These are phyloP conservation scores for Lasioglossum zephyrum DNA, from an alignment of 2,888 invertebrate genomes.

Conservation along the genomic window DNA sequence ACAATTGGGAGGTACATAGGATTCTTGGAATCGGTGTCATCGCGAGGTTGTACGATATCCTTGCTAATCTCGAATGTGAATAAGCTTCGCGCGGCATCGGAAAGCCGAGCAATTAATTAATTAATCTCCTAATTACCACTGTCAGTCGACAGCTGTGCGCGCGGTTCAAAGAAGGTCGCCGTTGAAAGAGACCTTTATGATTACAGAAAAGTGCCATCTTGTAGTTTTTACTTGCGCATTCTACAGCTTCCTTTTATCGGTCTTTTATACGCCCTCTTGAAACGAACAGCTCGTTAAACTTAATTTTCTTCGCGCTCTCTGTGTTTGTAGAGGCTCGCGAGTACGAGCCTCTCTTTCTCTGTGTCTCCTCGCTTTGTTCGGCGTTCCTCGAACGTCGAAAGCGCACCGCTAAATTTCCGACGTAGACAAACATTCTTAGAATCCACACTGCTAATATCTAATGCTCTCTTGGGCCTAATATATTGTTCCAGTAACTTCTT, in stretches of 20 bases:
- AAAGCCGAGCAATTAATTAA: slow-evolving; percentile 55
- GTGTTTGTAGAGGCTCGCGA: slow-evolving; percentile 27
- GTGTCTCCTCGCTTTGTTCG: not conserved
- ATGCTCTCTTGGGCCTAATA: not conserved
- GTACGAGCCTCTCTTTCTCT: not conserved
- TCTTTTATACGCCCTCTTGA: slow-evolving; percentile 32
- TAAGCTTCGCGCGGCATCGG: slow-evolving; percentile 41
- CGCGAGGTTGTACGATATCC: slow-evolving; percentile 27
- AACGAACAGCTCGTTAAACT: slow-evolving; percentile 51
- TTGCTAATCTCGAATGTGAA: slow-evolving; percentile 38
- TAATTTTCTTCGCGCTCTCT: slow-evolving; percentile 34
- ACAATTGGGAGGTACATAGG: slow-evolving; percentile 28
- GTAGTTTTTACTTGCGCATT: slow-evolving; percentile 36
- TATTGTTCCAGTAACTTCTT: too few relatives aligned
- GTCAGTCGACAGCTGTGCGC: slow-evolving; percentile 47
- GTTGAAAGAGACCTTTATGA: slow-evolving; percentile 67
- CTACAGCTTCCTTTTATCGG: slow-evolving; percentile 39
- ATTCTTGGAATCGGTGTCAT: slow-evolving; percentile 42
- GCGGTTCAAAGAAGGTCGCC: slow-evolving; percentile 58
- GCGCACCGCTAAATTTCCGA: not conserved
- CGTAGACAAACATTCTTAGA: not conserved
- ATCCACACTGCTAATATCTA: not conserved
- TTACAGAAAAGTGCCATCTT: slow-evolving; percentile 58
- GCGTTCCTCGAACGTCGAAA: not conserved
- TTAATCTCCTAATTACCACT: slow-evolving; percentile 65